A percentile compares a stretch with the other conserved stretches of the same genome.
Conservation (phyloP, 1,140 invertebrate genomes). For the Mylabris phalerata region DNA sequence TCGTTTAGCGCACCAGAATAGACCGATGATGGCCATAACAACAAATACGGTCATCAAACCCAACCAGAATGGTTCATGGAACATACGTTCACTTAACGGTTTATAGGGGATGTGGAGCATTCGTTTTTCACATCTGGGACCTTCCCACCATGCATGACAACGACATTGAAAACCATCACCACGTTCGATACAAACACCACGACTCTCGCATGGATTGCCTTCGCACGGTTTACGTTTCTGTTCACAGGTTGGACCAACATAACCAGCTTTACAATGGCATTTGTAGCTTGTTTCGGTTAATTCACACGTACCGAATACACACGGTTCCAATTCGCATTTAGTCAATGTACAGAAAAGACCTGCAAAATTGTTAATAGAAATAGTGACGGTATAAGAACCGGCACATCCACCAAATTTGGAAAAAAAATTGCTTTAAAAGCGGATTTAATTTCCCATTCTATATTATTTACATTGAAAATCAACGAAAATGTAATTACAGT, state of each 20-base stretch:
- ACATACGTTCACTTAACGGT: constrained; percentile 64
- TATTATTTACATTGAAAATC: no score
- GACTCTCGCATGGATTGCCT: constrained; percentile 59
- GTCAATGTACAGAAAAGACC: constrained; percentile 63
- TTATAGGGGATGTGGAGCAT: constrained; percentile 61
- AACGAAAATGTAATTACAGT: no score
- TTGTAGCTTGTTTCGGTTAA: constrained; percentile 47
- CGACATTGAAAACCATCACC: constrained; percentile 56
- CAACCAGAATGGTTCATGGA: constrained; percentile 77
- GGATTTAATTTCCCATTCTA: background rate
- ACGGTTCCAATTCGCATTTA: constrained; percentile 63
- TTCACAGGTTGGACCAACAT: constrained; percentile 57
- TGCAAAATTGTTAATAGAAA: constrained; percentile 27
- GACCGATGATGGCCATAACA: constrained; percentile 63
- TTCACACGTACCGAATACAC: constrained; percentile 61
- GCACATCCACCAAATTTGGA: no score
- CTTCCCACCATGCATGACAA: constrained; percentile 59
- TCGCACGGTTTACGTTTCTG: constrained; percentile 60
- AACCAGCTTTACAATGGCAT: constrained; percentile 58
- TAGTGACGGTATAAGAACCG: background rate
- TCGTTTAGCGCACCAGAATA: constrained; percentile 71
- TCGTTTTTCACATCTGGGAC: constrained; percentile 50
- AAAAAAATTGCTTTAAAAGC: background rate
- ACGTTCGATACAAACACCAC: constrained; percentile 59
- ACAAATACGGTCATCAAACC: constrained; percentile 71